Evolutionary conservation across 2,888 invertebrate species (phyloP), one percentile per base, ranked within the genome.

Genomic region (Disparrhopalites patrizii): DNA sequence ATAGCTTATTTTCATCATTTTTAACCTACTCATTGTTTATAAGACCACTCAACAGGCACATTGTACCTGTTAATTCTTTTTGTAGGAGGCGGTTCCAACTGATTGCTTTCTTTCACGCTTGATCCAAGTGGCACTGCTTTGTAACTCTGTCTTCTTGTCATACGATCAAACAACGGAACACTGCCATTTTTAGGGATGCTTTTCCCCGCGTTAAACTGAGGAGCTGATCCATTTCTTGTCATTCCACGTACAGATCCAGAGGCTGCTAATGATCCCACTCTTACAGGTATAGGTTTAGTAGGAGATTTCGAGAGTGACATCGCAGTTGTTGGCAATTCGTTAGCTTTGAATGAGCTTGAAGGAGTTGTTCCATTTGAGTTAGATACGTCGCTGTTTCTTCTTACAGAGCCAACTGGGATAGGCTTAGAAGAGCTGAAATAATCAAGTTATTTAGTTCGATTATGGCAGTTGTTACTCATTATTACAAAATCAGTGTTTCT

Each of bases 121-220:
- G 68, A 62, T 1, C 75, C 74, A 3, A 73, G 51, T 8, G 75
- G 75, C 23, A 75, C 75, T 8, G 75, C 75, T 55, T 67, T 66
- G 56, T 73, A 73, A 3, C 73, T 71, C 30, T 70, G 70, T 61
- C 68, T 70, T 40, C 91, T 91, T 57, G 91, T 84, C 68, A 91
- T 89, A 52, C 93, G 82, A 80, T 91, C 91, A 80, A 93, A 92
- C 78, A 91, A 89, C 30, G 93, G 93, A 71, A 93, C 93, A 2
- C 92, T 92, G 50, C 91, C 75, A 78, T 93, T 93, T 81, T 92
- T 92, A 65, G 92, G 91, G 76, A 86, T 73, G 40, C 70, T 70
- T 43, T 71, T 66, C 15, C 68, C 72, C n/a, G 71, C 62, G 25
- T 68, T 74, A 40, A 73, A 73, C 52, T 73, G 71, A n/a, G 73